Base-by-base conservation (phyloP, 1,140 invertebrate species). In the Ceratina japonica region DNA sequence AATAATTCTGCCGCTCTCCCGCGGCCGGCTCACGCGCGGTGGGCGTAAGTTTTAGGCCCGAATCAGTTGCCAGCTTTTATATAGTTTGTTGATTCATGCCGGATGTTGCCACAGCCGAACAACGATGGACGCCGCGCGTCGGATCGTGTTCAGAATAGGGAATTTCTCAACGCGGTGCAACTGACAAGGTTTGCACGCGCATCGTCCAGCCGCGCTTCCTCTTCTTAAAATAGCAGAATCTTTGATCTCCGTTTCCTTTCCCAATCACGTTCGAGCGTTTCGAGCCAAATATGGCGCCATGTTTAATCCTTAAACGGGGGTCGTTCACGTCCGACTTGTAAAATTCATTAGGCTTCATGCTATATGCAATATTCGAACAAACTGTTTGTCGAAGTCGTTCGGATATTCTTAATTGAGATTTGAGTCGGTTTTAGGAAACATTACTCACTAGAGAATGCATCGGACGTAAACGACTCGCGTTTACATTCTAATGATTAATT, bases 1-100 rank as follows among this genome's bases (percentile, higher is more conserved):
- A 87, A 83, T 83, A 84, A 88, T 89, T 86, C 83, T 79, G 85
- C 87, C 84, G 85, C 85, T 87, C 88, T 88, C 86, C 82, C 78
- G 64, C 63, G 27, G 16, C 2, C 16, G 27, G 68, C 76, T 54
- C 16, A 49, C 13, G 62, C 24, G 54, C 13, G 62, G 87, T 87
- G 86, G 87, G 87, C 82, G 87, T 84, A 79, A 82, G 85, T 87
- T 86, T 86, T 83, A 87, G 81, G 77, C 66, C 78, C 83, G 79
- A 86, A 86, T 86, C 79, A 68, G 54, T 66, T 52, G 68, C 69
- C 74, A 52, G 62, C 49, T 75, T 84, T 89, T 87, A 81, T 84
- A 82, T 78, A 56, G 54, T 69, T 73, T 58, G 86, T 88, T 89
- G 87, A 89, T 88, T 89, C 87, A 87, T 81, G 83, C 88, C 87